phyloP scores from a whole-genome alignment of 2,888 invertebrate genomes.

The Synergus itoensis region DNA sequence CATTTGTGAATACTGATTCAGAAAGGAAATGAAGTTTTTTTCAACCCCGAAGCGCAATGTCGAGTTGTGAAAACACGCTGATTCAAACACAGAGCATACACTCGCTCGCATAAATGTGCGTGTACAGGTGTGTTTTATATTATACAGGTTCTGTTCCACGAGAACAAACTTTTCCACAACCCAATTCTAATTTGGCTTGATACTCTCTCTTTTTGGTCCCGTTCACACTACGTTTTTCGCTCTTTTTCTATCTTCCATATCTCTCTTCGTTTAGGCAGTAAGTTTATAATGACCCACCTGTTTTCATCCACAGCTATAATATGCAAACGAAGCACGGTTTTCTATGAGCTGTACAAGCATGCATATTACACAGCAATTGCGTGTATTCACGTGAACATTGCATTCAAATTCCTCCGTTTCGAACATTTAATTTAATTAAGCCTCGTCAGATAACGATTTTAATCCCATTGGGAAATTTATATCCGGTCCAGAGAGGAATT shows the following conservation, averaged over 20 bases:
- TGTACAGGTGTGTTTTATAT: slow-evolving; percentile 11
- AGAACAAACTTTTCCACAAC: slow-evolving; percentile 31
- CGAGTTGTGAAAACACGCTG: slow-evolving; percentile 30
- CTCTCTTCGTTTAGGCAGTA: slow-evolving; percentile 49
- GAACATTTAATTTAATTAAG: slow-evolving; percentile 16
- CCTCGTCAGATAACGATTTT: background rate
- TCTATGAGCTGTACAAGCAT: slow-evolving; percentile 23
- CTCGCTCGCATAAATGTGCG: slow-evolving; percentile 10
- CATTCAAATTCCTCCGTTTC: slow-evolving; percentile 1
- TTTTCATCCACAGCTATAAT: slow-evolving; percentile 53
- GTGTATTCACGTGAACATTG: background rate
- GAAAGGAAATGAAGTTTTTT: slow-evolving; percentile 25
- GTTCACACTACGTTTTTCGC: background rate
- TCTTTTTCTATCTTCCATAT: slow-evolving; percentile 43
- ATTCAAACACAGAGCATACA: slow-evolving; percentile 16
- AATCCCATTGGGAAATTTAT: background rate
- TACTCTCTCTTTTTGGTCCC: slow-evolving; percentile 7
- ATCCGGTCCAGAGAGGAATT: background rate
- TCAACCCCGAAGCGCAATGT: background rate
- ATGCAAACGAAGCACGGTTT: slow-evolving; percentile 50
- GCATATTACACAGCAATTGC: slow-evolving; percentile 28
- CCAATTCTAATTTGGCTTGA: slow-evolving; percentile 27
- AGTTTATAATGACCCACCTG: slow-evolving; percentile 59
- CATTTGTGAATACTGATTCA: slow-evolving; percentile 38
- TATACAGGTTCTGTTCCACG: slow-evolving; percentile 12